Conservation (phyloP, 2,113 vertebrate species). For the Toxotes chatareus region DNA sequence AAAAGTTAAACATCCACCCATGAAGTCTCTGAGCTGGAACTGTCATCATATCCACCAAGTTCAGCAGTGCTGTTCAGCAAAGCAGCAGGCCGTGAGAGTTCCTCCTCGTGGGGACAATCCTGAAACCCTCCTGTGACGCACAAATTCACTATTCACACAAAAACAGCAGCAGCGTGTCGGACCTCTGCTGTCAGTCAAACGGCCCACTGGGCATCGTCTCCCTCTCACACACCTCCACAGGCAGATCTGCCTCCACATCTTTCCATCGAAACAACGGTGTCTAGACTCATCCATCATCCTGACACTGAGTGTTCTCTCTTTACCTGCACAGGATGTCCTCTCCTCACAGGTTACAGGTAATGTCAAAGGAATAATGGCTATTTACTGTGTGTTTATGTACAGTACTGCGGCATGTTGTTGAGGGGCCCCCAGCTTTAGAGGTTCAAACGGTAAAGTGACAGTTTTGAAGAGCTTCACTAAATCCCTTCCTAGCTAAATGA, state of each 20-base stretch:
- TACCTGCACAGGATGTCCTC: slow-evolving; percentile 63
- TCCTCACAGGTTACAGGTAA: slow-evolving; percentile 39
- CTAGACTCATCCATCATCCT: slow-evolving; percentile 64
- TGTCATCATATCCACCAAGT: not conserved
- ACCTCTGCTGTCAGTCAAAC: slow-evolving; percentile 42
- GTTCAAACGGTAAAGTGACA: slow-evolving; percentile 36
- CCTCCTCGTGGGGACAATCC: not conserved
- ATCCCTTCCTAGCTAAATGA: slow-evolving; percentile 11
- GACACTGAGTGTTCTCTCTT: slow-evolving; percentile 34
- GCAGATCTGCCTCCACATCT: slow-evolving; percentile 49
- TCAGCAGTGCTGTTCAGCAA: not conserved
- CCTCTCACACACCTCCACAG: not conserved
- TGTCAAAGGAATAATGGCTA: slow-evolving; percentile 59
- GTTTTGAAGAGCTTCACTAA: slow-evolving; percentile 20
- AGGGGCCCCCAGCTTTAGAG: slow-evolving; percentile 18
- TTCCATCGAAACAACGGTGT: slow-evolving; percentile 50
- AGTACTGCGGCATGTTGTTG: slow-evolving; percentile 8
- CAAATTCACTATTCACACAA: not conserved
- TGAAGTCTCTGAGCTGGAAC: not conserved
- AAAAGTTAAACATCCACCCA: not conserved
- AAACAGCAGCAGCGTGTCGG: slow-evolving; percentile 13
- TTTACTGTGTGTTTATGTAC: slow-evolving; percentile 43
- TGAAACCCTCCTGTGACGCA: not conserved
- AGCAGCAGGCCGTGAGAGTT: slow-evolving; percentile 1
- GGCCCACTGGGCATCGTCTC: slow-evolving; percentile 37